Percentiles rank a stretch among this genome's conserved stretches.
Evolutionary conservation across 2,888 invertebrate species (phyloP).

Genomic region (Synergus itoensis): DNA sequence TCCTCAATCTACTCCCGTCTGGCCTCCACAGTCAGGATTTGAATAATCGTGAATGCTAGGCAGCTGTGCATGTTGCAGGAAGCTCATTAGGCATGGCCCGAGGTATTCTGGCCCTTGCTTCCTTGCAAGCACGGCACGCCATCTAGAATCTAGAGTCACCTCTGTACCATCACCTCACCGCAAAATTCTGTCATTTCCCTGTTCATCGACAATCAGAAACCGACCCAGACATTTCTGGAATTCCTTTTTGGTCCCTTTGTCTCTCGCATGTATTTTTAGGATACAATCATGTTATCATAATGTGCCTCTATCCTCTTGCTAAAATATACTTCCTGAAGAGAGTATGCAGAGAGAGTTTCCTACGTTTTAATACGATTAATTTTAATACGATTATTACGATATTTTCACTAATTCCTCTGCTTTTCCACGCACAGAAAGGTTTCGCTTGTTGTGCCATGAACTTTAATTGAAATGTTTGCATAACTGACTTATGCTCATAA

Average conservation of each 20-base stretch:
- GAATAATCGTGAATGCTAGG: constrained; percentile 62
- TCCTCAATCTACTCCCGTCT: constrained; percentile 49
- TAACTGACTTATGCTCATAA: not conserved
- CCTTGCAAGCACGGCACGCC: constrained; percentile 15
- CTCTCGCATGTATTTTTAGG: not conserved
- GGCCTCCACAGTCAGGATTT: constrained; percentile 50
- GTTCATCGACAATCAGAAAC: not conserved
- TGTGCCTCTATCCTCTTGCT: not conserved
- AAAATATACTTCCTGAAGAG: not conserved
- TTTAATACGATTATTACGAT: constrained; percentile 2
- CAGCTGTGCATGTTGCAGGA: constrained; percentile 68
- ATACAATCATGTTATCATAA: constrained; percentile 17
- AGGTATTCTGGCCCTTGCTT: constrained; percentile 69
- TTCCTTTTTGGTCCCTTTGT: not conserved
- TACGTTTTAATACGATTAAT: constrained; percentile 1
- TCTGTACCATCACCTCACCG: not conserved
- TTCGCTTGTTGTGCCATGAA: not conserved
- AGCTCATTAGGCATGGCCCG: constrained; percentile 77
- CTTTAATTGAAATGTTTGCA: not conserved
- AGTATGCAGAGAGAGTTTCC: not conserved
- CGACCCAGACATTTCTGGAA: not conserved
- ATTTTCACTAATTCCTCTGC: not conserved
- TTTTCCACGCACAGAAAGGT: not conserved
- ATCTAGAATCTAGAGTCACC: constrained; percentile 8
- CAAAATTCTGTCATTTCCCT: constrained; percentile 20